phyloP scores from a whole-genome alignment of 2,113 vertebrate genomes.

The Mugil cephalus region DNA sequence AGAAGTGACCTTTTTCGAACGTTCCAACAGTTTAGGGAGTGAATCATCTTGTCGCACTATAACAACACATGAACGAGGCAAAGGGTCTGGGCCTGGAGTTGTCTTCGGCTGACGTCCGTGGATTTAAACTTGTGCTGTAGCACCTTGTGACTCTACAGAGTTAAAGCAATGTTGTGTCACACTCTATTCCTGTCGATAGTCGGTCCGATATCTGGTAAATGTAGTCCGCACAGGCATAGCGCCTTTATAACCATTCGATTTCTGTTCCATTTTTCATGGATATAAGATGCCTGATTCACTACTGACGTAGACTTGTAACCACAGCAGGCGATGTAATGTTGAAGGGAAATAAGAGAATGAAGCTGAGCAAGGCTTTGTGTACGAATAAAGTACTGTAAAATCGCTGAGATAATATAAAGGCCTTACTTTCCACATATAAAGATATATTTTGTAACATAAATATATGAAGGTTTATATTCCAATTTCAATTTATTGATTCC shows the following conservation, averaged over 20 bases:
- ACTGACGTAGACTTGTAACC: neutral
- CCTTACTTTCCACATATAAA: neutral
- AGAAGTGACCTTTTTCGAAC: neutral
- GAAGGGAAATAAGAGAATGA: no score
- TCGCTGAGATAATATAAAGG: no score
- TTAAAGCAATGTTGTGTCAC: neutral
- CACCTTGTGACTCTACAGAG: neutral
- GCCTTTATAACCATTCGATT: neutral
- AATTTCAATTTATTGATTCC: constrained; percentile 8
- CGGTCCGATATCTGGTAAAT: neutral
- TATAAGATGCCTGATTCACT: neutral
- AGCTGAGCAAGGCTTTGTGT: no score
- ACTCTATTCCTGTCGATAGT: neutral
- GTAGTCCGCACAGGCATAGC: neutral
- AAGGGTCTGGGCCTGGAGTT: neutral
- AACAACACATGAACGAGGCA: neutral
- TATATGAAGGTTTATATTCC: neutral
- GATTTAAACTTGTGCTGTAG: neutral
- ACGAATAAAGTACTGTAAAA: no score
- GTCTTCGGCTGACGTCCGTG: neutral
- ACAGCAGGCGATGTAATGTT: no score
- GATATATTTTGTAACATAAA: no score
- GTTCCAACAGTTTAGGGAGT: neutral
- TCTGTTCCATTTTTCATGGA: neutral
- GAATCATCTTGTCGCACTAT: neutral